Evolutionary conservation across 2,113 vertebrate species (phyloP), one percentile per base, ranked within the genome.

Genomic region (zebrafish (Danio rerio)): DNA sequence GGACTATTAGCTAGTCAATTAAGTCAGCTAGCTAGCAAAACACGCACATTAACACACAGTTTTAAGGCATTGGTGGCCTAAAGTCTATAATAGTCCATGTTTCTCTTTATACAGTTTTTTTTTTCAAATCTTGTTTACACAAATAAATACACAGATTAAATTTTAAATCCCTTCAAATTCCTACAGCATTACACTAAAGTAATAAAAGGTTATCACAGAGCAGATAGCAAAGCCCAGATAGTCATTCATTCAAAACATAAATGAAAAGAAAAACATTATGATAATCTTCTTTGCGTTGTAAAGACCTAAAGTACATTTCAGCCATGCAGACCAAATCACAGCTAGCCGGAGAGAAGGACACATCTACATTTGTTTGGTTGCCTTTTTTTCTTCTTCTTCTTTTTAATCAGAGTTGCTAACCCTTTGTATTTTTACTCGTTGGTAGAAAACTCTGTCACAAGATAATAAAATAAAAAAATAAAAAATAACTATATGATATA

Each of bases 1-100:
- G 56, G 6, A 13, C n/a, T 21, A 70, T 21, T 12, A 73, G 50
- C 31, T 56, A 50, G 18, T 10, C 9, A 50, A 70, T 49, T 11
- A 47, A 31, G 43, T 52, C 13, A 49, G 42, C n/a, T 49, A 55
- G 50, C 13, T 8, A 53, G 7, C 52, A 15, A 69, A 8, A 75
- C 43, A 75, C 50, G 83, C 11, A 71, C 63, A 87, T 73, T 56
- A 16, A 71, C 62, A 83, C 84, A 89, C 58, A 86, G 80, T 83
- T 81, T 92, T 92, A 92, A 93, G 90, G 90, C 92, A 91, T 87
- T 87, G 91, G 92, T 91, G 92, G 86, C 90, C 91, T 91, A 84
- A 86, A 88, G 87, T 85, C 87, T 84, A 80, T 89, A 85, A 89
- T 83, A 40, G 86, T 90, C 13, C 58, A 88, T 75, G 84, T 83